Percentiles rank a stretch among this genome's conserved stretches.
phyloP scores from a whole-genome alignment of 2,797 vertebrate genomes.

The Pantherophis vulpinus region DNA sequence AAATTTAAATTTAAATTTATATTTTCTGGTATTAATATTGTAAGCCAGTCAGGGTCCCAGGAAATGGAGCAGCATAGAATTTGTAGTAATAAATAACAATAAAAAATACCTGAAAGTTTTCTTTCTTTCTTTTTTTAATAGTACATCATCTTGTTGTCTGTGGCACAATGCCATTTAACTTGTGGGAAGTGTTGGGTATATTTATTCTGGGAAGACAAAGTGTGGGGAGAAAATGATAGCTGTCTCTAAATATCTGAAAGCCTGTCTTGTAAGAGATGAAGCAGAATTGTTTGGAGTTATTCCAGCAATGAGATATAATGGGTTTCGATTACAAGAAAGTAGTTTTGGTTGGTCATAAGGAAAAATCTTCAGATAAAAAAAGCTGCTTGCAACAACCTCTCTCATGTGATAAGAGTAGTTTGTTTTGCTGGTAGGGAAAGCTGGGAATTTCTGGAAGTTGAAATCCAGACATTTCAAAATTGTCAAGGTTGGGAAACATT shows the following conservation, averaged over 20 bases:
- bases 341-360: background rate
- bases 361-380: background rate
- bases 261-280: background rate
- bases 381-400: background rate
- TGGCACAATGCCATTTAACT: background rate
- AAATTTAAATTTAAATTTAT: no score
- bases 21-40: background rate
- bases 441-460: background rate
- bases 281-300: background rate
- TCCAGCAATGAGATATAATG: background rate
- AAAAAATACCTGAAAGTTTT: background rate
- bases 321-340: background rate
- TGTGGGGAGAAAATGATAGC: background rate
- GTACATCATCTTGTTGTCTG: background rate
- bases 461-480: background rate
- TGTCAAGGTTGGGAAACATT: background rate
- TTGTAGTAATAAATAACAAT: background rate
- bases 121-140: background rate
- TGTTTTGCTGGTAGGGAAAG: background rate
- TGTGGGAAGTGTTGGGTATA: background rate
- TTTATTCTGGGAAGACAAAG: background rate
- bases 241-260: background rate
- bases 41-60: background rate
- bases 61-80: background rate
- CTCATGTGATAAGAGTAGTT: background rate